Evolutionary conservation across 2,888 invertebrate species (phyloP), one percentile per base, ranked within the genome.

Genomic region (Hirtodrosophila duncani): DNA sequence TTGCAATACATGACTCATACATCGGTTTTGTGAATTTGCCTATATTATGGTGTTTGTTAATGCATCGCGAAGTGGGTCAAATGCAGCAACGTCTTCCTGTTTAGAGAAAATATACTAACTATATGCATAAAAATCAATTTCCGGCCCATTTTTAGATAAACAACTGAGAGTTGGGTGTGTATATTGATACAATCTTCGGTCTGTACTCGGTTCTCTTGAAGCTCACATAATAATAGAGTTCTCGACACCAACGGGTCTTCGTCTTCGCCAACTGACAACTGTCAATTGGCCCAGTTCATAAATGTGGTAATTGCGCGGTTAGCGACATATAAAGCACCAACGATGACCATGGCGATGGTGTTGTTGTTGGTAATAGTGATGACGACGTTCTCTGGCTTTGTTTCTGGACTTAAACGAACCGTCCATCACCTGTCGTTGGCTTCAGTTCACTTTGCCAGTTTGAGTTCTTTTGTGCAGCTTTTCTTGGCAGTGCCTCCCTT

Each of bases 201-300:
- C 55, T 53, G 53, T 41, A 51, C 56, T 50, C 36, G 18, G 24
- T 33, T 33, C 17, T 37, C 20, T 31, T 43, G 42, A 33, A n/a
- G 56, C 21, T 49, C 50, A 34, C 16, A 52, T 38, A 30, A 48
- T 64, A 64, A 56, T 65, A 36, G 38, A 36, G 50, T 34, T 44
- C 26, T 36, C 20, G 23, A 9, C 27, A 13, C 26, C 50, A 51
- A 62, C 70, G 67, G 70, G 23, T 58, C 31, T 23, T 37, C 18
- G 10, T 6, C 27, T 7, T 10, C 7, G 27, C 17, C 27, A 13
- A 9, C 26, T 13, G 7, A 10, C 36, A 55, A 55, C 63, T 58
- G 69, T 56, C 72, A 74, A 74, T 78, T 81, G 81, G 81, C 74
- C 74, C 81, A 78, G 75, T 74, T 74, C 71, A 67, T 67, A 67